Percentiles rank a stretch among this genome's conserved stretches.
Evolutionary conservation across 1,140 invertebrate genomes (phyloP).

Genomic region (Pseudomyrmex sp.): DNA sequence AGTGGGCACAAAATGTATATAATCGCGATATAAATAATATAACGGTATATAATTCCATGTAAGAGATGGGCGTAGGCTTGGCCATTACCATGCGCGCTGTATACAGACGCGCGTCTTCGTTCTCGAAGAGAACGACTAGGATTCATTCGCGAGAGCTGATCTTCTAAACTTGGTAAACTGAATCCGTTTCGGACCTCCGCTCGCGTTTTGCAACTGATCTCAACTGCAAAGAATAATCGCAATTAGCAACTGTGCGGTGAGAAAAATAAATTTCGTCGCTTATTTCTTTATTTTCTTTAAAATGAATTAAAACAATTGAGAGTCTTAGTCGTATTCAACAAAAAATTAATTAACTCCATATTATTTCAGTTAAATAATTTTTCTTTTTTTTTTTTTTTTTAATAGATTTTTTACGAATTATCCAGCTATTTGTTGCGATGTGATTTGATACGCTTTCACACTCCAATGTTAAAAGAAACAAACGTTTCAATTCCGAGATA

Average conservation of each 20-base stretch:
- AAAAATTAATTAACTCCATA: no score
- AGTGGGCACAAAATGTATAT: conserved; percentile 74
- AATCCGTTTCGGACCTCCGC: conserved; percentile 72
- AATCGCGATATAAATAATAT: conserved; percentile 76
- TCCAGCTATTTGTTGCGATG: no score
- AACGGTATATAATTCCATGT: conserved; percentile 78
- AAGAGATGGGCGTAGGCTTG: conserved; percentile 75
- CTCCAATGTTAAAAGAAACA: no score
- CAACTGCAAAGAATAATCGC: conserved; percentile 75
- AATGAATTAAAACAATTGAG: no score
- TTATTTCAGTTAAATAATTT: no score
- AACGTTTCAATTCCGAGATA: no score
- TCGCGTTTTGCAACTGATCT: conserved; percentile 72
- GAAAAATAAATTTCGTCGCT: conserved; percentile 63
- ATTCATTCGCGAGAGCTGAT: conserved; percentile 75
- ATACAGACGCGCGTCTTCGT: conserved; percentile 44
- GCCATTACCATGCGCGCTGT: conserved; percentile 38
- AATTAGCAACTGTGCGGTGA: conserved; percentile 59
- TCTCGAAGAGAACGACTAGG: conserved; percentile 48
- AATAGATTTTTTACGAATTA: no score
- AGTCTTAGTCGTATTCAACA: no score
- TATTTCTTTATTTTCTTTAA: neutral
- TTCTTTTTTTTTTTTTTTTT: no score
- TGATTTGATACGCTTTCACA: no score
- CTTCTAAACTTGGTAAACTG: conserved; percentile 75